phyloP scores from a whole-genome alignment of 2,113 vertebrate genomes.

The rabbit (Oryctolagus cuniculus) region mOryCun1.1 NC_091437.1:62515501-62516000 shows the following conservation, averaged over 20 bases:
- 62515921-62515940: no score
- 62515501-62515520: neutral
- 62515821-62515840: no score
- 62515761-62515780: no score
- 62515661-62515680: neutral
- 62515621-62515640: neutral
- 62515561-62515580: neutral
- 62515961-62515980: neutral
- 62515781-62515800: no score
- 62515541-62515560: neutral
- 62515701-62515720: no score
- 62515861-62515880: no score
- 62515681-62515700: neutral
- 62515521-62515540: neutral
- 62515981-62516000: slow-evolving; percentile 12
- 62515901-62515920: no score
- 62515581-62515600: neutral
- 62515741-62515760: no score
- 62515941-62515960: neutral
- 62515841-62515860: no score
- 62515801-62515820: no score
- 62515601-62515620: neutral
- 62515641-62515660: neutral
- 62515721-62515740: no score
- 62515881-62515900: no score